Percentiles rank a stretch among this genome's conserved stretches.
Evolutionary conservation across 2,113 vertebrate species (phyloP).

Genomic region (Copsychus sechellarum): DNA sequence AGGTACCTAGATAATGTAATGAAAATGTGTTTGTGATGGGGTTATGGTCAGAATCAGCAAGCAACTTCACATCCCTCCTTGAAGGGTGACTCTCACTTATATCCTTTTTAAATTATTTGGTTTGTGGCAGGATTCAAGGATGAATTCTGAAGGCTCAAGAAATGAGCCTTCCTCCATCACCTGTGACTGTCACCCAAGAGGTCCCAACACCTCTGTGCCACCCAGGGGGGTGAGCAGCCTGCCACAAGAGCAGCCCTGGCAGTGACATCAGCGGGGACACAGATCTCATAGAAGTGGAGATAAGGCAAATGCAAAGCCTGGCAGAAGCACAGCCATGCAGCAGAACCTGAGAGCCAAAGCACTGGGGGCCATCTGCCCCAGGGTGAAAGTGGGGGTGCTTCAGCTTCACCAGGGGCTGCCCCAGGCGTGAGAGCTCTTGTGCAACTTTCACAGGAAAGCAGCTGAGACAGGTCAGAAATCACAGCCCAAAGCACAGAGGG

Average conservation of each 20-base stretch:
- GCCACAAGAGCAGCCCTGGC: not conserved
- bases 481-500: not conserved
- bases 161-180: not conserved
- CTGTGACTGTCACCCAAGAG: accelerated
- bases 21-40: not conserved
- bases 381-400: too few relatives aligned
- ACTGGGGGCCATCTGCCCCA: not conserved
- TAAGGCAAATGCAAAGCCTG: accelerated
- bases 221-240: too few relatives aligned
- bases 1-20: not conserved
- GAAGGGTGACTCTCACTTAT: not conserved
- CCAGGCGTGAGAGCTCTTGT: accelerated
- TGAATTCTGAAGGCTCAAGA: not conserved
- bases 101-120: not conserved
- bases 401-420: not conserved
- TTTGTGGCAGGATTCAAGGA: not conserved
- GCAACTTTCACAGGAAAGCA: not conserved
- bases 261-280: not conserved
- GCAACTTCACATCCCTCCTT: not conserved
- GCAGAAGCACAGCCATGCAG: not conserved
- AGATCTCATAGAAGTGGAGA: not conserved
- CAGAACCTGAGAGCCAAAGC: not conserved
- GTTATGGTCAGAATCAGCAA: not conserved
- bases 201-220: too few relatives aligned
- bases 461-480: accelerated